These are phyloP conservation scores for Neocrepidodera transversa DNA, from an alignment of 2,888 invertebrate genomes.

Conservation along the genomic window DNA sequence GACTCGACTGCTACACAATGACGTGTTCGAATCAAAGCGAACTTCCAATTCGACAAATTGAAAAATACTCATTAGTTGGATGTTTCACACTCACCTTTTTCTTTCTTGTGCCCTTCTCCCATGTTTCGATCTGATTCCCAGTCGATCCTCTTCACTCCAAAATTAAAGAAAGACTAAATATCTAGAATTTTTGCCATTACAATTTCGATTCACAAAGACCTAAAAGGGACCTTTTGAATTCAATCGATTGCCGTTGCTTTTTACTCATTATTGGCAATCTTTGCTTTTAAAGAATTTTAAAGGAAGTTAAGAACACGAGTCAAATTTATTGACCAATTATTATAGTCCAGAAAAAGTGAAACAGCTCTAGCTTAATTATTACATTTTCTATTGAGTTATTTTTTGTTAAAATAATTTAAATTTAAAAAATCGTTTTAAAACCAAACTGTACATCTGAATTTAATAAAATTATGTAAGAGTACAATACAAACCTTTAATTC, in stretches of 20 bases:
- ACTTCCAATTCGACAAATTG: conserved; percentile 60
- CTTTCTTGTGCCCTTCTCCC: conserved; percentile 25
- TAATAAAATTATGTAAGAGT: no score
- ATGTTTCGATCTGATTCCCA: conserved; percentile 20
- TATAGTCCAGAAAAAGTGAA: no score
- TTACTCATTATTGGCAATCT: conserved; percentile 3
- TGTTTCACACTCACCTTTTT: conserved; percentile 55
- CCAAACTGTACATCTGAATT: no score
- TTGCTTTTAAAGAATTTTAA: neutral
- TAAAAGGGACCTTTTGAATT: conserved; percentile 11
- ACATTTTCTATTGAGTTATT: no score
- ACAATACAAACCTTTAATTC: no score
- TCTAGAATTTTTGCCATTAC: conserved; percentile 51
- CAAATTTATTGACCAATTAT: no score
- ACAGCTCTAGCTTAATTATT: no score
- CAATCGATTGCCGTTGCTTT: neutral
- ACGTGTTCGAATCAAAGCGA: conserved; percentile 60
- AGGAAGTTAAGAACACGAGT: neutral
- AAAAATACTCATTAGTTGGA: conserved; percentile 63
- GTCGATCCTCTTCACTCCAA: conserved; percentile 41
- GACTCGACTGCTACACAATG: conserved; percentile 52
- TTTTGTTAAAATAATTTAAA: no score
- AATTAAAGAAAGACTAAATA: conserved; percentile 55
- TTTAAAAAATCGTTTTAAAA: no score
- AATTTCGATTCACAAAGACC: conserved; percentile 13